Evolutionary conservation across 2,888 invertebrate genomes (phyloP).

Genomic region (Tenthredo mesomela): DNA sequence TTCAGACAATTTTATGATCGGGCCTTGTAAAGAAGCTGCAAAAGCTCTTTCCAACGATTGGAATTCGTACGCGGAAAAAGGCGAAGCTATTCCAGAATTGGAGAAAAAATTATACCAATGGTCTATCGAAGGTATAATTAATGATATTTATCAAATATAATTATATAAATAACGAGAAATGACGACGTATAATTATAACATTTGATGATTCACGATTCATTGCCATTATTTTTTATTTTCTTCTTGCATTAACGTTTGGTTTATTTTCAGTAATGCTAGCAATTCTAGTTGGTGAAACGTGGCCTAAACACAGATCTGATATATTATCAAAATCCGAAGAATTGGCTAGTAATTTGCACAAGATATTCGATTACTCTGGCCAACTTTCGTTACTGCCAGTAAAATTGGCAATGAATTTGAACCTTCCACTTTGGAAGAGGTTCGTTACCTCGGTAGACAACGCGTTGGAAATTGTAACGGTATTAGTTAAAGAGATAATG

Average conservation of each 20-base stretch:
- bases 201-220: conserved; percentile 26
- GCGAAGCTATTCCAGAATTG: conserved; percentile 79
- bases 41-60: conserved; percentile 80
- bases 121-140: conserved; percentile 88
- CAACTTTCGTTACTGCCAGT: conserved; percentile 86
- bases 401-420: conserved; percentile 82
- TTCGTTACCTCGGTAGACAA: conserved; percentile 86
- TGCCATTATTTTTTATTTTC: conserved; percentile 51
- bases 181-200: neutral
- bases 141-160: conserved; percentile 23
- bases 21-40: conserved; percentile 81
- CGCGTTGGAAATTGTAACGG: conserved; percentile 82
- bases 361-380: conserved; percentile 87
- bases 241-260: conserved; percentile 80
- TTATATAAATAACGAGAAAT: neutral
- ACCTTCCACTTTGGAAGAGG: conserved; percentile 85
- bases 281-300: conserved; percentile 75
- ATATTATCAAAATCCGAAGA: conserved; percentile 71
- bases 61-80: conserved; percentile 74
- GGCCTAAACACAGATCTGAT: conserved; percentile 63
- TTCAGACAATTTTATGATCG: conserved; percentile 80
- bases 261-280: conserved; percentile 73
- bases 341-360: conserved; percentile 84
- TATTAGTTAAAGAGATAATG: conserved; percentile 79
- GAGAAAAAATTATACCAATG: conserved; percentile 88